Base-by-base conservation (phyloP, 2,888 invertebrate species). In the Euplagia quadripunctaria region DNA sequence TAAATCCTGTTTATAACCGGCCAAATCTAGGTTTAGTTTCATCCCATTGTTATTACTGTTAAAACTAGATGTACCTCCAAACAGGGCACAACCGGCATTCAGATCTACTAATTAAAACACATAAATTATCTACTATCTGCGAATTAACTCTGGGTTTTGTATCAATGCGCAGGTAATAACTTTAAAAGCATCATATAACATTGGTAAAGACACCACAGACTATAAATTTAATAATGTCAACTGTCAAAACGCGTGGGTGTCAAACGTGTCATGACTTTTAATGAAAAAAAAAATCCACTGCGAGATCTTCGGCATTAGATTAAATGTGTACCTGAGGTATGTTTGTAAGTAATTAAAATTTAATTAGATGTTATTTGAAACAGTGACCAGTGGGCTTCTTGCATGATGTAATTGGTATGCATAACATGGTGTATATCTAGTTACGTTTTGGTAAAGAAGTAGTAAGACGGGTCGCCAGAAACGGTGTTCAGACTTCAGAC, bases 211-310 rank as follows among this genome's bases (percentile, higher is more conserved):
- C 71, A 77, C 75, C 69, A 71, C 61, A 69, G 51, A 52, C 66
- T 58, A 69, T 69, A 76, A 75, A 75, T 77, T 81, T 87, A 87
- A 88, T 88, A 83, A 85, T 87, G 87, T 85, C 86, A 88, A 86
- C 85, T 87, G 90, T 89, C 91, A 85, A 82, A 84, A 74, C 82
- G 89, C 81, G 89, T 89, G 86, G 90, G 89, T 84, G 89, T 82
- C 73, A 64, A 64, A 20, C 68, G 49, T 71, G 76, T 74, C 49
- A 31, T 46, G 66, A 9, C 1, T 61, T 46, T 46, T 64, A 65
- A 69, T n/a, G 49, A 58, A 66, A 63, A 64, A 74, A 79, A 75
- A 79, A 75, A 71, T 43, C 74, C 66, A 71, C 80, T 78, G 73
- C 20, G 20, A 80, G 76, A 82, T 79, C 76, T 75, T 16, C 55